Evolutionary conservation across 2,113 vertebrate genomes (phyloP).

Genomic region (Gymnorhina tibicen): DNA sequence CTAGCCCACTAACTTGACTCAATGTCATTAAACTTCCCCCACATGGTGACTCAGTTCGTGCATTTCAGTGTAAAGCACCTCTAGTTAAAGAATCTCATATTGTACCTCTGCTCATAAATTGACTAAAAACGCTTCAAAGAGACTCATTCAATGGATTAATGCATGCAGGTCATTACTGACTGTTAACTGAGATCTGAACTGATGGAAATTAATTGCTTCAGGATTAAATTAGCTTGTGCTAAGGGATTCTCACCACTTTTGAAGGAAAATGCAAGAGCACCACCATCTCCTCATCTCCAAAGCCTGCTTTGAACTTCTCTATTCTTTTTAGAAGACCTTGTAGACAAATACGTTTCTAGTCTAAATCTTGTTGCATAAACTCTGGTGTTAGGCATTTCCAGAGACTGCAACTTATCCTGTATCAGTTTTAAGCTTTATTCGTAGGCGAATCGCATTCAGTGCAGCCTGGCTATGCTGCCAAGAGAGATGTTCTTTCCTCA

Average conservation of each 20-base stretch:
- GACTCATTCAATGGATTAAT: background rate
- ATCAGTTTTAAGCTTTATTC: background rate
- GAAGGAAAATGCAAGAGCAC: background rate
- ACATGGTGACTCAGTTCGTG: background rate
- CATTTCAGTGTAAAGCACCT: background rate
- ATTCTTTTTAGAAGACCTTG: background rate
- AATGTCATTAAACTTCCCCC: background rate
- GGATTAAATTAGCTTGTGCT: background rate
- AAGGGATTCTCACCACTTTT: background rate
- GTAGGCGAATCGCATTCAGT: rapidly evolving
- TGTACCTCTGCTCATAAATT: background rate
- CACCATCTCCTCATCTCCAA: background rate
- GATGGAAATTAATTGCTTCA: background rate
- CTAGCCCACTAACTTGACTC: background rate
- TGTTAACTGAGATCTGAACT: background rate
- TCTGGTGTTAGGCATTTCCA: background rate
- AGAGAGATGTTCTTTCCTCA: background rate
- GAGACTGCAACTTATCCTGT: background rate
- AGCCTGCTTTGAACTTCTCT: background rate
- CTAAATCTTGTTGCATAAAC: background rate
- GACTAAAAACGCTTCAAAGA: background rate
- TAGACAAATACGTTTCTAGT: background rate
- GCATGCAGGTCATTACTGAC: background rate
- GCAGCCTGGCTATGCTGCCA: background rate
- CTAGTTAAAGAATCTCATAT: background rate